These are phyloP conservation scores for Jordanella pulchra DNA, from an alignment of 2,797 vertebrate genomes.

Conservation along the genomic window DNA sequence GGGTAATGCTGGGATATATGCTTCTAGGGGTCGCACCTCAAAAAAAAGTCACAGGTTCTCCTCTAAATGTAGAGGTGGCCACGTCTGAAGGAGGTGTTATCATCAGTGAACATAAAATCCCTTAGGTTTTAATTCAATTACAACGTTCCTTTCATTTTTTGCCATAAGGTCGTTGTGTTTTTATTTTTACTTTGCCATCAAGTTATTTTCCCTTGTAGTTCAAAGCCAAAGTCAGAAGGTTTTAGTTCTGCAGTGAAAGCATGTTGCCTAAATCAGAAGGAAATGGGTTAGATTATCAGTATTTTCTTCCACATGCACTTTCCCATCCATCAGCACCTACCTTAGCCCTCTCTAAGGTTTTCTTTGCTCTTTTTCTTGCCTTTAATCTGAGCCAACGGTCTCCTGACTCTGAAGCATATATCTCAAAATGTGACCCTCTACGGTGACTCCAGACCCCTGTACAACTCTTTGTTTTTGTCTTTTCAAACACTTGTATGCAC, in stretches of 20 bases:
- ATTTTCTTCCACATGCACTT: too few relatives aligned
- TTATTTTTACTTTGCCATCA: not conserved
- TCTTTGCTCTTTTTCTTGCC: not conserved
- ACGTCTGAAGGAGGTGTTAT: not conserved
- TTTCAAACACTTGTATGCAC: slow-evolving; percentile 62
- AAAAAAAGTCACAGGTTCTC: not conserved
- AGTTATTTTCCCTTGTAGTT: not conserved
- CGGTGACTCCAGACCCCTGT: slow-evolving; percentile 68
- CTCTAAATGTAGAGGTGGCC: not conserved
- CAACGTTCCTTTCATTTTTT: not conserved
- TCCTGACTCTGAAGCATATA: not conserved
- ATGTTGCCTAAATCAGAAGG: not conserved
- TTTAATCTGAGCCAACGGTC: not conserved
- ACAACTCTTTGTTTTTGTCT: slow-evolving; percentile 46
- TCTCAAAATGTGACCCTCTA: slow-evolving; percentile 32
- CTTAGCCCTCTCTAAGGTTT: not conserved
- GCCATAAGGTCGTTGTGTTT: not conserved
- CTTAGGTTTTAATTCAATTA: not conserved
- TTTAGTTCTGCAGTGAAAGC: not conserved
- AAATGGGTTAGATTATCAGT: too few relatives aligned
- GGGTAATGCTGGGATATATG: slow-evolving; percentile 32
- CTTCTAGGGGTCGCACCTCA: slow-evolving; percentile 1
- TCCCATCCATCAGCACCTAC: too few relatives aligned
- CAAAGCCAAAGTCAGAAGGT: not conserved
- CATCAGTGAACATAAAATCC: not conserved